Base-by-base conservation (phyloP, 2,797 vertebrate genomes). In the Chelon labrosus region DNA sequence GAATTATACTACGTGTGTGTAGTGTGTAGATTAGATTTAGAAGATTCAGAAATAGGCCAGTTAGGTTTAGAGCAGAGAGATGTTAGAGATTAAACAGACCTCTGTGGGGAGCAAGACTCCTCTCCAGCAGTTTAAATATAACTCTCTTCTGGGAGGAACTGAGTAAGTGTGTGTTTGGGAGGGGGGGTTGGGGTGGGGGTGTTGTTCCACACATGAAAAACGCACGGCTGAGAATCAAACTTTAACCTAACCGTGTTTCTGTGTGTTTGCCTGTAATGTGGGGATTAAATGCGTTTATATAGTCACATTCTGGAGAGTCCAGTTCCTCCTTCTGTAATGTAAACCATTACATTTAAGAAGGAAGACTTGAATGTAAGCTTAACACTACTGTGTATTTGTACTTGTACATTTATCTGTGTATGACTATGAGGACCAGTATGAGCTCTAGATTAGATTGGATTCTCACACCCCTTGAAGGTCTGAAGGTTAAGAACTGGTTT, bases 81-180 rank as follows among this genome's bases (percentile, higher is more conserved):
- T 91, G 87, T 90, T 90, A 75, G 88, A 92, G 91, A 93, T 93
- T 92, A 90, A 92, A 91, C 88, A 89, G 87, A 80, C 86, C 90
- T 91, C 91, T 87, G 83, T 88, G 80, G 88, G 89, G 89, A 91
- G 82, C 77, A 80, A 87, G 80, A 87, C 82, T 91, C 85, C 57
- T 88, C 88, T 90, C 85, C 82, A 85, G 77, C 86, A 91, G 80
- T 91, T 91, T 90, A 92, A 91, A 93, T 92, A 88, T 89, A 92
- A 88, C 90, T 79, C 78, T 90, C 90, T 87, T 84, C 70, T 71
- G 89, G 88, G 90, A 91, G 84, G 78, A 82, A 75, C 62, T 71
- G 84, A 63, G 85, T 81, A 65, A 58, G 70, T 39, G 66, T 79
- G 72, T 71, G 66, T 67, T 58, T 70, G 63, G 65, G 80, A 54